These are phyloP conservation scores for Urophycis tenuis DNA, from an alignment of 2,797 vertebrate genomes.

Conservation along the genomic window DNA sequence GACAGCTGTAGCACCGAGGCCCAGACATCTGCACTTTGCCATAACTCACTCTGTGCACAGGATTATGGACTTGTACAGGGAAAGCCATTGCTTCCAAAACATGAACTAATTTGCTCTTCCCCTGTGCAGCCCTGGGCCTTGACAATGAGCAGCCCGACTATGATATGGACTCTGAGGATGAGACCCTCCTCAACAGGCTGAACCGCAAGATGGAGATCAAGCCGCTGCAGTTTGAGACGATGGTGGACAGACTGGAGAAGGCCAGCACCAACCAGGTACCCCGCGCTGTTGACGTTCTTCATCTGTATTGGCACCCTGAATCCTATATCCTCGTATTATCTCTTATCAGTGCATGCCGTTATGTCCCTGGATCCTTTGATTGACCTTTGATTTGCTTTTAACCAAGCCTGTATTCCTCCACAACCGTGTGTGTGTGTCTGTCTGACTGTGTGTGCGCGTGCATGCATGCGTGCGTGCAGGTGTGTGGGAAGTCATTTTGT, in stretches of 20 bases:
- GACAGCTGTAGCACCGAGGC: background rate
- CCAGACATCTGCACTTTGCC: background rate
- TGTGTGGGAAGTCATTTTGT: background rate
- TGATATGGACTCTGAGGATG: slow-evolving; percentile 94
- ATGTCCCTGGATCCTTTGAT: background rate
- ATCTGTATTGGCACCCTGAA: background rate
- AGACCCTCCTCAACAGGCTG: slow-evolving; percentile 84
- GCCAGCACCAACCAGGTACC: slow-evolving; percentile 87
- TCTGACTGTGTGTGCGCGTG: too few relatives aligned
- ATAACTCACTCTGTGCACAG: background rate
- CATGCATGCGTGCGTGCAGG: too few relatives aligned
- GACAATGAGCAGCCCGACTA: slow-evolving; percentile 91
- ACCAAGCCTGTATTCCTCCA: too few relatives aligned
- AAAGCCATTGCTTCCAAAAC: background rate
- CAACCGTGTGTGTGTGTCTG: background rate
- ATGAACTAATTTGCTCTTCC: background rate
- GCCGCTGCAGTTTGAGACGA: slow-evolving; percentile 89
- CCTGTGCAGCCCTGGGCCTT: slow-evolving; percentile 67
- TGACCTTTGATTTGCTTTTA: too few relatives aligned
- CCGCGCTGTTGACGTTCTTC: background rate
- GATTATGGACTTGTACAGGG: background rate
- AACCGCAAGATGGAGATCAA: slow-evolving; percentile 93
- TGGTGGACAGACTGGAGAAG: slow-evolving; percentile 92
- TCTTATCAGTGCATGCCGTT: background rate
- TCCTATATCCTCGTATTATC: background rate